These are phyloP conservation scores for Henricia sp. DNA, from an alignment of 53 echinoderm and acorn worm genomes.

Conservation along the genomic window DNA sequence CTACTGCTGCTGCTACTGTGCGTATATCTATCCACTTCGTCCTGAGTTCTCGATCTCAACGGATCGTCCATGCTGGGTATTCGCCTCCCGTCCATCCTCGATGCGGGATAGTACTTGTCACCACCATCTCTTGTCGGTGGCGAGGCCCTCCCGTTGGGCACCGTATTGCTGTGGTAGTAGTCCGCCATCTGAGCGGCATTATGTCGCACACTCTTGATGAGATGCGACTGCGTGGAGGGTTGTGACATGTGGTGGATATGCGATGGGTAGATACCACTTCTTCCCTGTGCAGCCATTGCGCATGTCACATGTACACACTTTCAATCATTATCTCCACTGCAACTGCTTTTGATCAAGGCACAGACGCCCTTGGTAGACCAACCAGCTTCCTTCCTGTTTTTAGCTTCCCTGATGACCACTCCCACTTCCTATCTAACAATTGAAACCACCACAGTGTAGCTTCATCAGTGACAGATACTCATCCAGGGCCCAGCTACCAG, in stretches of 20 bases:
- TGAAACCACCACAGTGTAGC: background rate
- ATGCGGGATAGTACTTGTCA: conserved; percentile 57
- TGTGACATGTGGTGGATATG: conserved; percentile 31
- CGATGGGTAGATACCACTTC: conserved; percentile 46
- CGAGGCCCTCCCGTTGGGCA: conserved; percentile 53
- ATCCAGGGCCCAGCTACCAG: conserved; percentile 11
- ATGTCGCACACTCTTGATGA: conserved; percentile 73
- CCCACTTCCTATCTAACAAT: background rate
- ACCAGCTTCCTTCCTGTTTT: conserved; percentile 24
- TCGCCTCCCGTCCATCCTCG: conserved; percentile 34
- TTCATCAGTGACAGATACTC: background rate
- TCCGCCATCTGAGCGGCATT: conserved; percentile 84
- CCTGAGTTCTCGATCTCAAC: conserved; percentile 15
- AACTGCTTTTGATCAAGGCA: conserved; percentile 16
- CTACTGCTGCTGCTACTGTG: conserved; percentile 55
- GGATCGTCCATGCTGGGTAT: conserved; percentile 50
- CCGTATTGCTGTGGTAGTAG: conserved; percentile 83
- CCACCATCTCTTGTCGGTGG: conserved; percentile 16
- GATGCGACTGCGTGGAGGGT: conserved; percentile 52
- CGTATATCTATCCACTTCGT: conserved; percentile 8
- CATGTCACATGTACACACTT: conserved; percentile 30
- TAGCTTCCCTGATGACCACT: background rate
- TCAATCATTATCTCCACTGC: background rate
- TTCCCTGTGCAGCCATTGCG: conserved; percentile 67
- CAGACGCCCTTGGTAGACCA: background rate